Percentiles rank a stretch among this genome's conserved stretches.
phyloP scores from a whole-genome alignment of 2,797 vertebrate species.

The Danio kyathit region DNA sequence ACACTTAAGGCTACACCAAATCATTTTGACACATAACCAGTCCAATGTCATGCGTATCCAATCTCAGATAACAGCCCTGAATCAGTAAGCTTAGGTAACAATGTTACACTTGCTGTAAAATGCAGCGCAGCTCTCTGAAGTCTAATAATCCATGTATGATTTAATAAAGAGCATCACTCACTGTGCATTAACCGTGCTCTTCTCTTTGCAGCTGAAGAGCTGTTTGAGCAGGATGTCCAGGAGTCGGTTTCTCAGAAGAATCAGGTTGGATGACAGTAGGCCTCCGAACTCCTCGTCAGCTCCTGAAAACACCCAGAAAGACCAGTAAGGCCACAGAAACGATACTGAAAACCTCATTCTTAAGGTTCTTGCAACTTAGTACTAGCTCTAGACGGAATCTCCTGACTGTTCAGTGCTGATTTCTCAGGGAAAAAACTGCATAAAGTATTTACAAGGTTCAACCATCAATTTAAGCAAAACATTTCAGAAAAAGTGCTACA shows the following conservation, averaged over 20 bases:
- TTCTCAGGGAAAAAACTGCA: neutral
- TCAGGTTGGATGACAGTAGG: constrained; percentile 92
- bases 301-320: constrained; percentile 73
- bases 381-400: neutral
- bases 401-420: neutral
- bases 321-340: neutral
- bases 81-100: neutral
- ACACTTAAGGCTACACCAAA: neutral
- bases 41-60: neutral
- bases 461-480: neutral
- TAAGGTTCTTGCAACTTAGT: neutral
- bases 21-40: neutral
- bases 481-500: neutral
- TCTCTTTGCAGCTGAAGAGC: constrained; percentile 94
- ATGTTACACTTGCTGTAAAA: constrained; percentile 25
- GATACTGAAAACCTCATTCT: too few species aligned
- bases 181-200: constrained; percentile 92
- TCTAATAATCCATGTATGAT: constrained; percentile 18
- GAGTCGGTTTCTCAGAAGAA: constrained; percentile 92
- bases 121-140: constrained; percentile 5
- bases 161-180: constrained; percentile 74
- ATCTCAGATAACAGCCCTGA: neutral
- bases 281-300: constrained; percentile 93
- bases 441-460: neutral
- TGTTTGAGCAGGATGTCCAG: constrained; percentile 93